These are phyloP conservation scores for Synergus itoensis DNA, from an alignment of 2,888 invertebrate genomes.

Conservation along the genomic window DNA sequence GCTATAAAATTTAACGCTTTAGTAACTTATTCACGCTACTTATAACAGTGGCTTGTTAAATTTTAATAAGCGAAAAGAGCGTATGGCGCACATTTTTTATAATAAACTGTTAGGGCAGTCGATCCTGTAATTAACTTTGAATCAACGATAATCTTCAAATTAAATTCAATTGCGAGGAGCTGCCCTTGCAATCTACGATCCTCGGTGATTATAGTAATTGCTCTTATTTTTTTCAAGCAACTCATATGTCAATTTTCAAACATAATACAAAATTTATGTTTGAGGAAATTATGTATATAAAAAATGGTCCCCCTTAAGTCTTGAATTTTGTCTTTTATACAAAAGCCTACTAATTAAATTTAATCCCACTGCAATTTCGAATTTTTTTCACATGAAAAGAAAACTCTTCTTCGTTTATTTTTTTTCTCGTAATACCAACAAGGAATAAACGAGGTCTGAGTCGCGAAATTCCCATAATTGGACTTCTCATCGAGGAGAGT, in stretches of 20 bases:
- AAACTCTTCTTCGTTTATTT: neutral
- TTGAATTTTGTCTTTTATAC: neutral
- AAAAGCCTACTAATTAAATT: no score
- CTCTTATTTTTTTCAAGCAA: neutral
- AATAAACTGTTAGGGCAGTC: no score
- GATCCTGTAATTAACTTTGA: neutral
- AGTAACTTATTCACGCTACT: no score
- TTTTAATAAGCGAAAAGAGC: no score
- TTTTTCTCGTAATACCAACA: neutral
- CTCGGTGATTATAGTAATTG: no score
- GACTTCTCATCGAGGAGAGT: neutral
- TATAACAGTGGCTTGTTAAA: no score
- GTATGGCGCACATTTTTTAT: no score
- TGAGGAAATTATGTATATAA: no score
- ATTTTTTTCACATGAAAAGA: neutral
- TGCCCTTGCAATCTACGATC: no score
- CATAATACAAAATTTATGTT: neutral
- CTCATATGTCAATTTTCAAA: neutral
- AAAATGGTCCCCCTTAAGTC: neutral
- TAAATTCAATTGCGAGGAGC: no score
- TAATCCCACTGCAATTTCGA: neutral
- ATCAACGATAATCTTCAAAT: neutral
- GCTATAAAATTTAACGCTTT: no score
- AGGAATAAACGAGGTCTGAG: neutral
- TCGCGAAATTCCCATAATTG: slow-evolving; percentile 6